Percentiles rank a stretch among this genome's conserved stretches.
phyloP scores from a whole-genome alignment of 2,888 invertebrate species.

The Pollenia griseotomentosa region DNA sequence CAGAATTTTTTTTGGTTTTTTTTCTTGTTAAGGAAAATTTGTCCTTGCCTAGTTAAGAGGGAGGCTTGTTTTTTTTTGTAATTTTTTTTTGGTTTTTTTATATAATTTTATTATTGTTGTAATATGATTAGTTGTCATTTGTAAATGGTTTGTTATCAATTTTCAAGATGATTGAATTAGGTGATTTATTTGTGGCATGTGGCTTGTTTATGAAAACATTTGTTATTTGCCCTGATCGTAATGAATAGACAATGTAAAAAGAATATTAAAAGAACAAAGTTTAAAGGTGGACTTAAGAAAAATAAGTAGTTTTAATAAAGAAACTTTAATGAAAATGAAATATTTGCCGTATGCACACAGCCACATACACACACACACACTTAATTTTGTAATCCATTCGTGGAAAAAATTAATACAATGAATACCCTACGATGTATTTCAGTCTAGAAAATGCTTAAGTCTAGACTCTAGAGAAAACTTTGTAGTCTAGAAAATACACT shows the following conservation, averaged over 20 bases:
- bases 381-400: not conserved
- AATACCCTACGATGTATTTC: too few relatives aligned
- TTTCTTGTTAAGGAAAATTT: constrained; percentile 56
- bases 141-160: constrained; percentile 83
- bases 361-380: too few relatives aligned
- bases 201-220: constrained; percentile 72
- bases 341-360: too few relatives aligned
- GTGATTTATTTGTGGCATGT: constrained; percentile 78
- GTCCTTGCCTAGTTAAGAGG: constrained; percentile 70
- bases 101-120: constrained; percentile 54
- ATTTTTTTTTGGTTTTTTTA: constrained; percentile 59
- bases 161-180: constrained; percentile 83
- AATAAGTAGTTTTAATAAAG: not conserved
- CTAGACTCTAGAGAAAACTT: too few relatives aligned
- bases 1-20: not conserved
- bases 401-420: not conserved
- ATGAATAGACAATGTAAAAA: constrained; percentile 62
- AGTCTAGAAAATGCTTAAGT: too few relatives aligned
- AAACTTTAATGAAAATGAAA: not conserved
- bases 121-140: constrained; percentile 80
- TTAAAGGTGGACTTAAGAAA: constrained; percentile 47
- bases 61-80: constrained; percentile 33
- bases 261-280: constrained; percentile 29
- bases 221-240: constrained; percentile 63
- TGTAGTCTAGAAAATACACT: too few relatives aligned